A percentile compares a stretch with the other conserved stretches of the same genome.
Evolutionary conservation across 2,888 invertebrate genomes (phyloP).

Genomic region (Pheosia tremula): DNA sequence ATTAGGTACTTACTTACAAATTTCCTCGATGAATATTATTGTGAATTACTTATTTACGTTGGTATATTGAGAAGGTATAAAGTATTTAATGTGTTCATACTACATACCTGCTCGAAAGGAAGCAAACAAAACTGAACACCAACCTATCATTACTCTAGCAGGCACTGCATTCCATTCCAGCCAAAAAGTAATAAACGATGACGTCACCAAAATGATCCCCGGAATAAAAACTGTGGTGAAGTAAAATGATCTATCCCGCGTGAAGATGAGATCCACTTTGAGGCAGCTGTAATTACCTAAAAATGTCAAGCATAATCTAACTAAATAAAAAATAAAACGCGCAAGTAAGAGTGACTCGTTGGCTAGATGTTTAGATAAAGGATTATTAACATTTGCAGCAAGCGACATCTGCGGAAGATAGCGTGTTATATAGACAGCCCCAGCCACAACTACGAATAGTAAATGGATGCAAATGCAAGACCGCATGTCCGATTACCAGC

Average conservation of each 20-base stretch:
- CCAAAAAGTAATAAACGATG: conserved; percentile 99
- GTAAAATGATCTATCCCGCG: conserved; percentile 97
- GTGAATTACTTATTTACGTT: not conserved
- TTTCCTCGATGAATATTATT: conserved; percentile 6
- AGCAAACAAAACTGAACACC: conserved; percentile 72
- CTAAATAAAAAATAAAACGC: conserved; percentile 53
- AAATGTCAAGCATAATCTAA: conserved; percentile 78
- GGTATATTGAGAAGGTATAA: not conserved
- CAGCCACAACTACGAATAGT: conserved; percentile 72
- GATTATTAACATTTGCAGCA: conserved; percentile 57
- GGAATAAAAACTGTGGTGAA: conserved; percentile 98
- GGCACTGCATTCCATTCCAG: conserved; percentile 99
- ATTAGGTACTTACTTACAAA: conserved; percentile 16
- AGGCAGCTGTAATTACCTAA: conserved; percentile 98
- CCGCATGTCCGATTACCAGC: conserved; percentile 69
- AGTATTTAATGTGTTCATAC: not conserved
- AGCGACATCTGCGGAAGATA: conserved; percentile 70
- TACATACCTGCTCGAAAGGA: not conserved
- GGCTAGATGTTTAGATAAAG: conserved; percentile 33
- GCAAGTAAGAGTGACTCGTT: conserved; percentile 45
- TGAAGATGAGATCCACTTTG: conserved; percentile 96
- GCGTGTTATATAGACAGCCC: conserved; percentile 76
- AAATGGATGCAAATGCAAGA: conserved; percentile 67
- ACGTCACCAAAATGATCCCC: conserved; percentile 97
- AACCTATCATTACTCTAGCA: conserved; percentile 98